phyloP scores from a whole-genome alignment of 2,888 invertebrate genomes.

The Polyommatus iphigenia region DNA sequence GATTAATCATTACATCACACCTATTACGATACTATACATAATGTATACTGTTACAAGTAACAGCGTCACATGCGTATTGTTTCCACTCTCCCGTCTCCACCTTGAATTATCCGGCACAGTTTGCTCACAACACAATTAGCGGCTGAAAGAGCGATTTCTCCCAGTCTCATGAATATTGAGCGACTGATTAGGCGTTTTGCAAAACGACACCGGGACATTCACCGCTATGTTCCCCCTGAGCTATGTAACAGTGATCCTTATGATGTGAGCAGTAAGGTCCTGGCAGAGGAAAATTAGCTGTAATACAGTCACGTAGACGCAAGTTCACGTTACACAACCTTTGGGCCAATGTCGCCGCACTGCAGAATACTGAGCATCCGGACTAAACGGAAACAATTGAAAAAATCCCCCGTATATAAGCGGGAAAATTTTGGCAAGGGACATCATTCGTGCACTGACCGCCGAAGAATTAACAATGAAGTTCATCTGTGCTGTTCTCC shows the following conservation, averaged over 20 bases:
- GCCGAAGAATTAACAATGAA: slow-evolving; percentile 65
- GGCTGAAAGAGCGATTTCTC: slow-evolving; percentile 58
- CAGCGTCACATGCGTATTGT: neutral
- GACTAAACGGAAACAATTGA: slow-evolving; percentile 61
- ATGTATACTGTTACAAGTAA: neutral
- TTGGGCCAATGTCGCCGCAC: slow-evolving; percentile 72
- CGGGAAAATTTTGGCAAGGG: slow-evolving; percentile 46
- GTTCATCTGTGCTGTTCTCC: slow-evolving; percentile 58
- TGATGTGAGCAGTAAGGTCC: too few relatives aligned
- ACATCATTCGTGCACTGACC: slow-evolving; percentile 60
- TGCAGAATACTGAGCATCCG: slow-evolving; percentile 75
- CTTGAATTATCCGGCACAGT: slow-evolving; percentile 28
- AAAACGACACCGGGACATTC: too few relatives aligned
- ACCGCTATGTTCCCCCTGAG: too few relatives aligned
- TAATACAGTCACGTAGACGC: slow-evolving; percentile 65
- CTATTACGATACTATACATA: neutral
- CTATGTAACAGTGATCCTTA: too few relatives aligned
- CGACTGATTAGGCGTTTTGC: slow-evolving; percentile 56
- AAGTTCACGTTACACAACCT: slow-evolving; percentile 70
- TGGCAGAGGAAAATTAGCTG: slow-evolving; percentile 24
- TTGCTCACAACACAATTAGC: slow-evolving; percentile 49
- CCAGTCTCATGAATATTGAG: slow-evolving; percentile 69
- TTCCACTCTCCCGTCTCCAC: neutral
- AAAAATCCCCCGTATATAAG: slow-evolving; percentile 64
- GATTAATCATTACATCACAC: neutral